Base-by-base conservation (phyloP, 2,797 vertebrate genomes). In the Spheniscus humboldti region DNA sequence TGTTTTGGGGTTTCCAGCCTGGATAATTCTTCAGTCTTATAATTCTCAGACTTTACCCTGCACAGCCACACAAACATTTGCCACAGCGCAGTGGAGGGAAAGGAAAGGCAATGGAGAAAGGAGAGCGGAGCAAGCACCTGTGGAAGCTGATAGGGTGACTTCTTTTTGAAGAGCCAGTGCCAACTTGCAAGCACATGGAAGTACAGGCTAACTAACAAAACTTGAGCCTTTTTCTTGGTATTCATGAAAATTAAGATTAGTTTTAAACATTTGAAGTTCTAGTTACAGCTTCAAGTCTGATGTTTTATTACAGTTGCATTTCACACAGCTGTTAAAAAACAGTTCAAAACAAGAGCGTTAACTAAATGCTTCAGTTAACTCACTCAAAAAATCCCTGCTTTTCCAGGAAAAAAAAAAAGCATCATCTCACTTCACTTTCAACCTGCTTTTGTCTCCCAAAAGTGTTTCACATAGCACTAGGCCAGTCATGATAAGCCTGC, bases 11-110 rank as follows among this genome's bases (percentile, higher is more conserved):
- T 18, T 93, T 67, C 37, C 64, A 16, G 22, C 37, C 63, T 53
- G 13, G 13, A 13, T 60, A 75, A 72, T 22, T 47, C 24, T 59
- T 79, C 0, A 0, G 6, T 62, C 22, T 59, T 39, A 10, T 9
- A 72, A 80, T 27, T 50, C 68, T 37, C 22, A 33, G 57, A 20
- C 18, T 25, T 45, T 2, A 33, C 22, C 23, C 24, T 59, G 62
- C n/a, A 55, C 39, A 55, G 33, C 31, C 53, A 72, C 33, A 19
- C 11, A 62, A 73, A 30, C 12, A 9, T 35, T n/a, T 63, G 23
- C 22, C 10, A 33, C 37, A 67, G 53, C 5, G 2, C 37, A 33
- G 7, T 1, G 9, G 27, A 56, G 33, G 19, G 33, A 39, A 64
- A 39, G 28, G 23, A 52, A 43, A 43, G 23, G 8, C 3, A 15